A percentile compares a stretch with the other conserved stretches of the same genome.
Evolutionary conservation across 2,797 vertebrate genomes (phyloP).

Genomic region (Mormyrops boulengeri): DNA sequence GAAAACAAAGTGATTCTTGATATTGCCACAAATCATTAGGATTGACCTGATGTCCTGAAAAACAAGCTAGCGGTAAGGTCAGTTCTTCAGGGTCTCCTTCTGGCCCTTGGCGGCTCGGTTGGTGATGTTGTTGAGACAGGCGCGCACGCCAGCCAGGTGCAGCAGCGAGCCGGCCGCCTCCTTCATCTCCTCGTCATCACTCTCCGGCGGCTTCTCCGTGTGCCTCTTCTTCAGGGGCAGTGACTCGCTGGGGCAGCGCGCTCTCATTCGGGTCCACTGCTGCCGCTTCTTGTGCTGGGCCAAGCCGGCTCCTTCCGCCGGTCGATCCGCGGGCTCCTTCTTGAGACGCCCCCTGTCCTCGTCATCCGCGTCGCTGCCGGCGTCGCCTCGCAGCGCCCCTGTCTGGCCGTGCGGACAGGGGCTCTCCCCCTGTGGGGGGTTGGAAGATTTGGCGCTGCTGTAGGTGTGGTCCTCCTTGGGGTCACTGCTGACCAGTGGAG

Average conservation of each 20-base stretch:
- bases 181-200: conserved; percentile 98
- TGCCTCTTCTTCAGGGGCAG: conserved; percentile 97
- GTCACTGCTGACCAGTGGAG: conserved; percentile 74
- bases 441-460: conserved; percentile 77
- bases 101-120: conserved; percentile 91
- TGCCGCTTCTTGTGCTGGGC: conserved; percentile 75
- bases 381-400: conserved; percentile 66
- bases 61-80: conserved; percentile 69
- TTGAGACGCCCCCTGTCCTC: conserved; percentile 69
- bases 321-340: conserved; percentile 73
- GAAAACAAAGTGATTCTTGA: conserved; percentile 82
- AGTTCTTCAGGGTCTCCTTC: conserved; percentile 92
- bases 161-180: conserved; percentile 93
- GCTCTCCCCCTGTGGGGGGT: conserved; percentile 60
- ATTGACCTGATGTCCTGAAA: conserved; percentile 99
- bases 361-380: conserved; percentile 71
- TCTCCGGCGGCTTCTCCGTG: conserved; percentile 86
- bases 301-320: conserved; percentile 67
- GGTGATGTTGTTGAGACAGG: conserved; percentile 96
- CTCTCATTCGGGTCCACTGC: conserved; percentile 72
- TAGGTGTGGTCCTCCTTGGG: conserved; percentile 86
- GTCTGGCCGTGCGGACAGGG: conserved; percentile 68
- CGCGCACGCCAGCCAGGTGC: conserved; percentile 87
- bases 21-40: conserved; percentile 99
- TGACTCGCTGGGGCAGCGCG: conserved; percentile 78